Evolutionary conservation across 2,797 vertebrate species (phyloP).

Genomic region (Triplophysa bombifrons): DNA sequence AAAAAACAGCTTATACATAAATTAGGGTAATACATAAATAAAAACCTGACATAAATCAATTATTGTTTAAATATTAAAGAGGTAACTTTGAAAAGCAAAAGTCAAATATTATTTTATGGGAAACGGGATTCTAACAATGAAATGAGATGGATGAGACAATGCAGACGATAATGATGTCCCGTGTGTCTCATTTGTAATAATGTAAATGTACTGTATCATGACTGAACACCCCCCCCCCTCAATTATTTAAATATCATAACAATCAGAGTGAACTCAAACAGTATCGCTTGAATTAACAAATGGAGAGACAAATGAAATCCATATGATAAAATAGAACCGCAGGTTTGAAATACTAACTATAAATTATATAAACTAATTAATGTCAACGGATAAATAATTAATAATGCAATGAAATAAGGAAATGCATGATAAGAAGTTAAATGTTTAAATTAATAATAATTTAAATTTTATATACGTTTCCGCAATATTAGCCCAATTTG

Average conservation of each 20-base stretch:
- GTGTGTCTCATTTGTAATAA: too few relatives aligned
- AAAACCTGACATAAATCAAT: not conserved
- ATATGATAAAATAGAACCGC: too few relatives aligned
- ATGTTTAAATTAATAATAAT: too few relatives aligned
- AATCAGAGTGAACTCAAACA: not conserved
- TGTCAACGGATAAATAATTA: too few relatives aligned
- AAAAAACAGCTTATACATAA: not conserved
- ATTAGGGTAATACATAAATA: not conserved
- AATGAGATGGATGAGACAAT: not conserved
- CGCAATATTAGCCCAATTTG: too few relatives aligned
- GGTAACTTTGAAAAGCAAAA: not conserved
- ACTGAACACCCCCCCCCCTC: not conserved
- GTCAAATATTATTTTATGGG: too few relatives aligned
- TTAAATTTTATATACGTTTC: not conserved
- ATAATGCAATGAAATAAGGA: too few relatives aligned
- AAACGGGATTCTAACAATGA: not conserved
- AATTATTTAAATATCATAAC: constrained; percentile 1
- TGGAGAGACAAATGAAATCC: not conserved
- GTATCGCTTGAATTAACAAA: constrained; percentile 21
- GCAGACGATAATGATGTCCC: constrained; percentile 3
- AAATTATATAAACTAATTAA: too few relatives aligned
- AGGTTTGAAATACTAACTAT: too few relatives aligned
- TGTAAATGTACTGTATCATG: too few relatives aligned
- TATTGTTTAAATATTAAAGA: not conserved
- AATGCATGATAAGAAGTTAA: not conserved